phyloP scores from a whole-genome alignment of 2,888 invertebrate species.

The Acanthosepion pharaonis region DNA sequence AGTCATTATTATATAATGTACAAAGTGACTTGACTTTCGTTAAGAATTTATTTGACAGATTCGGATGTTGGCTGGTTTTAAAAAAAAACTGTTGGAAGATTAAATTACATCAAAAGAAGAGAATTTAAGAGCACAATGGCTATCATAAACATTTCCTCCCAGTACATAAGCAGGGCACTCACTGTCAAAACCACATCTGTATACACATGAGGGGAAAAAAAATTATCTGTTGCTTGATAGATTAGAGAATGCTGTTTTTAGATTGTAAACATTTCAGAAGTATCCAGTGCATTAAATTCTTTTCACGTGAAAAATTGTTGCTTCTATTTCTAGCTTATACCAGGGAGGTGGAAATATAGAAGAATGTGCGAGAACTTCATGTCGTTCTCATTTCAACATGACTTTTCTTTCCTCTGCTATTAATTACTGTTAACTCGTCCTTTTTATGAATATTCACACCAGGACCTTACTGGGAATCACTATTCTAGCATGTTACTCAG shows the following conservation, averaged over 20 bases:
- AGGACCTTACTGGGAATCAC: too few species aligned
- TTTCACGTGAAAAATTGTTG: background rate
- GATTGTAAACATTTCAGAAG: background rate
- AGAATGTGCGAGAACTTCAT: background rate
- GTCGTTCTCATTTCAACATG: too few species aligned
- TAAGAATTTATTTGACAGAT: background rate
- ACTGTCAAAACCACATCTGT: background rate
- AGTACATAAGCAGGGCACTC: too few species aligned
- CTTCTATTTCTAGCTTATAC: background rate
- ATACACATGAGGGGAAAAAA: background rate
- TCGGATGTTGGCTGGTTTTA: slow-evolving; percentile 44
- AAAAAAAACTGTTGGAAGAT: background rate
- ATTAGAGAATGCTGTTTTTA: background rate
- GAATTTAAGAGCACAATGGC: too few species aligned
- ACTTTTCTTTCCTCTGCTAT: too few species aligned
- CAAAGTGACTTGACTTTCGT: too few species aligned
- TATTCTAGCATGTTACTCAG: too few species aligned
- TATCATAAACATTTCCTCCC: too few species aligned
- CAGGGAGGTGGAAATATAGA: background rate
- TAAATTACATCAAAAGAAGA: background rate
- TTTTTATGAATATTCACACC: background rate
- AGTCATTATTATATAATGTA: too few species aligned
- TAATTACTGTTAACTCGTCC: background rate
- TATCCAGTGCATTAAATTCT: background rate
- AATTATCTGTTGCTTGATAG: background rate